Conservation (phyloP, 2,888 invertebrate species). For the Xylota segnis region DNA sequence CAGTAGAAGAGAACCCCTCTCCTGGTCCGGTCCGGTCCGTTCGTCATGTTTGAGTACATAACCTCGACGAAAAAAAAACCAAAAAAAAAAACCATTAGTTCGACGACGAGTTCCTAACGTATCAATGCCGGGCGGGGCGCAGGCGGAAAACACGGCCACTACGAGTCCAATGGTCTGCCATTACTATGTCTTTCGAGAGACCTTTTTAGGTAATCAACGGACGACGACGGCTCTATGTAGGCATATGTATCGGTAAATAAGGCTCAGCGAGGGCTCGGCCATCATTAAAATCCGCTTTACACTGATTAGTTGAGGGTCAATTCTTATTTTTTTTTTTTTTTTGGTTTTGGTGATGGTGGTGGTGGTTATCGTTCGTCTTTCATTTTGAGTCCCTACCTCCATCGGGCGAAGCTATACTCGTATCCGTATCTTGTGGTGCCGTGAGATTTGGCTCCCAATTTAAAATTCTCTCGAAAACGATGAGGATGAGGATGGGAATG, state of each 20-base stretch:
- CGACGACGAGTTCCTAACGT: constrained; percentile 64
- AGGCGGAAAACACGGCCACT: constrained; percentile 44
- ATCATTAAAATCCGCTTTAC: constrained; percentile 76
- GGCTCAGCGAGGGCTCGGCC: constrained; percentile 75
- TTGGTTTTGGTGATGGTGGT: no score
- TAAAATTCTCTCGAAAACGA: constrained; percentile 68
- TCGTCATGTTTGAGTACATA: constrained; percentile 8
- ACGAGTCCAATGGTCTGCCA: constrained; percentile 60
- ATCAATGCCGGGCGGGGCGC: constrained; percentile 39
- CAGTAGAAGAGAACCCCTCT: constrained; percentile 32
- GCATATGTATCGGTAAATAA: constrained; percentile 72
- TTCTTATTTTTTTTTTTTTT: constrained; percentile 23
- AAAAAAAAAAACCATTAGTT: constrained; percentile 41
- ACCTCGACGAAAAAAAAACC: constrained; percentile 7
- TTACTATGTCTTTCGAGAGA: constrained; percentile 22
- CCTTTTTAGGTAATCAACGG: constrained; percentile 69
- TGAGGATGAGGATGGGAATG: constrained; percentile 37
- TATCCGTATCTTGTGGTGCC: constrained; percentile 50
- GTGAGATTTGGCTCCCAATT: constrained; percentile 71
- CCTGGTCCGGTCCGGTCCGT: no score
- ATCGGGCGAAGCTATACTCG: neutral
- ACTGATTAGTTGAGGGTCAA: constrained; percentile 76
- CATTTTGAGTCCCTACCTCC: constrained; percentile 56
- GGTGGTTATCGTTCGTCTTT: constrained; percentile 42
- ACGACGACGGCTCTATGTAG: constrained; percentile 29